A percentile compares a stretch with the other conserved stretches of the same genome.
phyloP scores from a whole-genome alignment of 2,113 vertebrate genomes.

The Pontoporia blainvillei region DNA sequence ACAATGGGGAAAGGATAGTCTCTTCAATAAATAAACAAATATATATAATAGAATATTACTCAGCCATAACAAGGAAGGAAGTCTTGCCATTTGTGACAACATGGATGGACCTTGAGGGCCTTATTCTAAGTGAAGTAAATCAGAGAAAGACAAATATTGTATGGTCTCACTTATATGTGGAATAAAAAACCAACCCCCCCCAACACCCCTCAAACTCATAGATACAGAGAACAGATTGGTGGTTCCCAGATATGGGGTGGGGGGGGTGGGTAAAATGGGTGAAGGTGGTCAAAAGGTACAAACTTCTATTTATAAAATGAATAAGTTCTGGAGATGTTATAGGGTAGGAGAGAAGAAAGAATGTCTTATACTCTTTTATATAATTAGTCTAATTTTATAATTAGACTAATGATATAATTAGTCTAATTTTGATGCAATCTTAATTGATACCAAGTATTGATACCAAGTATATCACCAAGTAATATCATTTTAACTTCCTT shows the following conservation, averaged over 20 bases:
- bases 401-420: neutral
- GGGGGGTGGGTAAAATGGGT: neutral
- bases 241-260: neutral
- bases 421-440: neutral
- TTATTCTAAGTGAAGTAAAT: neutral
- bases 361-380: neutral
- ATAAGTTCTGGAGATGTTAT: neutral
- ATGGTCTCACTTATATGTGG: neutral
- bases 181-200: neutral
- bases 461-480: no score
- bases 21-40: no score
- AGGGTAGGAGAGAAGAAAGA: neutral
- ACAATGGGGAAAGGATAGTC: no score
- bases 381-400: neutral
- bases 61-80: neutral
- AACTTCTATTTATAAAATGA: neutral
- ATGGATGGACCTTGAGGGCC: neutral
- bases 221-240: neutral
- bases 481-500: neutral
- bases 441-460: neutral
- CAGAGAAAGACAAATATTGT: neutral
- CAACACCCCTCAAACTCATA: neutral
- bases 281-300: neutral
- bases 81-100: neutral
- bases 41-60: neutral